Evolutionary conservation across 2,113 vertebrate species (phyloP), one percentile per base, ranked within the genome.

Genomic region (Paedocypris sp.): DNA sequence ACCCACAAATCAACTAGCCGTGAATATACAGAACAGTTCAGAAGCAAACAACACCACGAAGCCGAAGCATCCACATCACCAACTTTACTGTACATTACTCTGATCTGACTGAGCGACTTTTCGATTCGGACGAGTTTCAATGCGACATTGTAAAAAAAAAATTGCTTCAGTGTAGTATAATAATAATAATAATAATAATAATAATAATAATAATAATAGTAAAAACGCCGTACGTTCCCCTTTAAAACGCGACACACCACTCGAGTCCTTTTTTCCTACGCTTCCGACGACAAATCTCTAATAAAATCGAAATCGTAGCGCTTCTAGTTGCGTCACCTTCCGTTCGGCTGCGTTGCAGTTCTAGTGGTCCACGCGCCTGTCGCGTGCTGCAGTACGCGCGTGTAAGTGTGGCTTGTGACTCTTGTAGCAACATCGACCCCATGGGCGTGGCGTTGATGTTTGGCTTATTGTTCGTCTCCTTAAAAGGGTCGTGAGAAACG

Each of bases 401-500:
- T 67, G 57, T 53, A 63, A 60, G 36, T 18, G 74, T 59, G 75
- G 75, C 66, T 60, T 52, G 64, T 64, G 74, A 78, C 79, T 84
- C 77, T 77, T 80, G 77, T 75, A 80, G 77, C 75, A 65, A 64
- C 75, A 46, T 68, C 54, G 73, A 74, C 71, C 72, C 72, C 22
- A 18, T 74, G 79, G 85, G 83, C 84, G 85, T 74, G 79, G 83
- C 71, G 67, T 83, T 61, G 22, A 49, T 49, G 53, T 68, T 56
- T 42, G 18, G 38, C 53, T 53, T 42, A 42, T 74, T 62, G 59
- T 48, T 63, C 72, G 46, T 43, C 19, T 35, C 53, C 26, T 22
- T 11, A 52, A 46, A 20, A 41, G 20, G 48, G 48, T 57, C 53
- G n/a, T 52, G 48, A 50, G 36, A 52, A 15, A 26, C 41, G 19